These are phyloP conservation scores for Cyclargus thomasi DNA, from an alignment of 1,140 invertebrate genomes.

Conservation along the genomic window DNA sequence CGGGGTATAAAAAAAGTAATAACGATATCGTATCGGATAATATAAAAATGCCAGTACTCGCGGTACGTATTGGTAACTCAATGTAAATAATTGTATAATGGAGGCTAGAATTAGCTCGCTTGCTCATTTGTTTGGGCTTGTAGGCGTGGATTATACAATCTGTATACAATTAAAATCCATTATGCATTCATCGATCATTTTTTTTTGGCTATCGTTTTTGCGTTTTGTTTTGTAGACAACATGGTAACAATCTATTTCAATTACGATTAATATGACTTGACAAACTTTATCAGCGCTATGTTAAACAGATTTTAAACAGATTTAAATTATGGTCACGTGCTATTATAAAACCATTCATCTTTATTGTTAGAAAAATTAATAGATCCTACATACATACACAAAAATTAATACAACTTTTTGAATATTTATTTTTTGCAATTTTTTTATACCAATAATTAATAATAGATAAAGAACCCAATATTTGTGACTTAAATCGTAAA, in stretches of 20 bases:
- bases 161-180: not conserved
- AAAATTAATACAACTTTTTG: not conserved
- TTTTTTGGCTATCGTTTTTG: not conserved
- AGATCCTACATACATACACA: not conserved
- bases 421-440: too few species aligned
- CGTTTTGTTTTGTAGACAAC: not conserved
- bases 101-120: slow-evolving; percentile 25
- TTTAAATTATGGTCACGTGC: not conserved
- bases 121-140: slow-evolving; percentile 26
- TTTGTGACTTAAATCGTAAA: too few species aligned
- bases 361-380: not conserved
- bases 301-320: not conserved
- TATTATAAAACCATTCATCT: not conserved
- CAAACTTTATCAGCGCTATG: not conserved
- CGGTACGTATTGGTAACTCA: slow-evolving; percentile 31
- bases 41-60: not conserved
- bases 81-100: slow-evolving; percentile 32
- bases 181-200: not conserved
- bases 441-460: too few species aligned
- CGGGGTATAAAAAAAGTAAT: too few species aligned
- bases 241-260: not conserved
- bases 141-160: slow-evolving; percentile 35
- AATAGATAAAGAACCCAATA: too few species aligned
- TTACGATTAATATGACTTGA: not conserved
- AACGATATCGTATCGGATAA: not conserved